phyloP scores from a whole-genome alignment of 2,113 vertebrate species.

The Oryzias curvinotus region DNA sequence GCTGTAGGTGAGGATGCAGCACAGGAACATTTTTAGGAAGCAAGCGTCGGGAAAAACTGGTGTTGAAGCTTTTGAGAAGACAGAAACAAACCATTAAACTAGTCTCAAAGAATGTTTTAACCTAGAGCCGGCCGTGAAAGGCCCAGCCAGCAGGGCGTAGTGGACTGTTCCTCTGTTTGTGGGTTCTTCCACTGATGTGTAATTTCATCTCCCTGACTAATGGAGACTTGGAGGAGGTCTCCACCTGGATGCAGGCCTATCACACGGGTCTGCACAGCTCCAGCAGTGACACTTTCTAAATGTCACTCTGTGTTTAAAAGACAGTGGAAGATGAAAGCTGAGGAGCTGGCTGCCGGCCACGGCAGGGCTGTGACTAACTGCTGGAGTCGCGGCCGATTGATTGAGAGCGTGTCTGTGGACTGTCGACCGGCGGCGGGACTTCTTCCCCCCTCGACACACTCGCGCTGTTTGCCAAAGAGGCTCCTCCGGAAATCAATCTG shows the following conservation, averaged over 20 bases:
- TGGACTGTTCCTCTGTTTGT: no score
- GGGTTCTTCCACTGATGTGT: no score
- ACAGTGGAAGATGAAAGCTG: constrained; percentile 41
- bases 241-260: background rate
- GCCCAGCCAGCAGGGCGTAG: no score
- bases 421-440: constrained; percentile 5
- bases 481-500: constrained; percentile 43
- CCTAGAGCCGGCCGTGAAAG: no score
- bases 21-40: no score
- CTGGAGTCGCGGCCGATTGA: constrained; percentile 48
- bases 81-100: no score
- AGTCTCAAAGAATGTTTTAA: no score
- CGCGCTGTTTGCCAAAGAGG: background rate
- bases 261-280: constrained; percentile 2
- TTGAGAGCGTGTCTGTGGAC: constrained; percentile 15
- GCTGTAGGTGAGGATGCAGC: no score
- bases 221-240: no score
- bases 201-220: no score
- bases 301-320: constrained; percentile 51
- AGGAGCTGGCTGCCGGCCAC: constrained; percentile 30
- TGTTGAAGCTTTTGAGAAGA: no score
- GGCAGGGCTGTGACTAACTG: constrained; percentile 51
- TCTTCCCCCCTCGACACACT: constrained; percentile 33
- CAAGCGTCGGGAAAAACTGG: no score
- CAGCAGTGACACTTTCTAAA: constrained; percentile 13